These are phyloP conservation scores for Chloroceryle inda DNA, from an alignment of 2,797 vertebrate genomes.

Conservation along the genomic window DNA sequence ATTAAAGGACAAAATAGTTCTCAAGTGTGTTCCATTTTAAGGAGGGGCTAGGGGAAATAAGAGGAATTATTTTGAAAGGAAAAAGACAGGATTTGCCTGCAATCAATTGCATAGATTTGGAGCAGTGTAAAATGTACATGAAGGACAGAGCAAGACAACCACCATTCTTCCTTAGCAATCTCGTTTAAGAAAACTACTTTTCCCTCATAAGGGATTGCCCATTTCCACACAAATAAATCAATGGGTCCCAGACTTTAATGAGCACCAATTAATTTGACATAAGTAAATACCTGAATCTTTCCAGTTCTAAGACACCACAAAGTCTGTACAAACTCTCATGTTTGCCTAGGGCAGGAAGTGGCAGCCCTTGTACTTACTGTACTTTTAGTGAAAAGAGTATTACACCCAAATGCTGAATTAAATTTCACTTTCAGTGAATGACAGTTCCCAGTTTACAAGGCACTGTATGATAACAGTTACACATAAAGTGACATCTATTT, in stretches of 20 bases:
- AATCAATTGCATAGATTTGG: not conserved
- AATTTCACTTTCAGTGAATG: conserved; percentile 11
- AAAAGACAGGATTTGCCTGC: conserved; percentile 2
- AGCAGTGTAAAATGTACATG: not conserved
- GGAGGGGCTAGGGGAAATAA: conserved; percentile 3
- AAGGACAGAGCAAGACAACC: not conserved
- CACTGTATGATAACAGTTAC: not conserved
- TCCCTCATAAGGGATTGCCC: not conserved
- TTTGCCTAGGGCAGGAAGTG: not conserved
- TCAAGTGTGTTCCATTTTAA: conserved; percentile 40
- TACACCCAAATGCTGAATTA: conserved; percentile 30
- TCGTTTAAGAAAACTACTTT: not conserved
- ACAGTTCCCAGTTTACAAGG: not conserved
- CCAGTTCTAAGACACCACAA: not conserved
- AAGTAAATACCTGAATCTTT: not conserved
- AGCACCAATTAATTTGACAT: not conserved
- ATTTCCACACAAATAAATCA: not conserved
- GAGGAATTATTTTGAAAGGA: conserved; percentile 13
- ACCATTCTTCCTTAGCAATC: not conserved
- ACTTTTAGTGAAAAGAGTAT: not conserved
- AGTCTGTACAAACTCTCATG: not conserved
- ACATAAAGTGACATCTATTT: not conserved
- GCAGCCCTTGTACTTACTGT: conserved; percentile 8
- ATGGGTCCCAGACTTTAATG: not conserved
- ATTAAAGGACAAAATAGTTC: conserved; percentile 63